Base-by-base conservation (phyloP, 1,140 invertebrate genomes). In the Nymphalis io region DNA sequence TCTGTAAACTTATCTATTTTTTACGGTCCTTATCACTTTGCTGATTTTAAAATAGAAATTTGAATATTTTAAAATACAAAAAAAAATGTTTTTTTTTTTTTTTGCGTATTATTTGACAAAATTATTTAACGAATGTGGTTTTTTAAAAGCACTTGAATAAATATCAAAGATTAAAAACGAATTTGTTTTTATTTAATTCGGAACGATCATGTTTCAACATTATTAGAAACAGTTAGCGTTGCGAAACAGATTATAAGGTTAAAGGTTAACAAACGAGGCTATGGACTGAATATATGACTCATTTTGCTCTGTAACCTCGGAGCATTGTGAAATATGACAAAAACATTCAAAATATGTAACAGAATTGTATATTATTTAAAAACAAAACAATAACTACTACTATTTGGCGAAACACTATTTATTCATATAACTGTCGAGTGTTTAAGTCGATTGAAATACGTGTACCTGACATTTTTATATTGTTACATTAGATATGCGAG, bases 201-300 rank as follows among this genome's bases (percentile, higher is more conserved):
- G 23, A 63, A 51, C 60, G 18, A 38, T 48, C 60, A 10, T 53
- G 48, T 63, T 63, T 63, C 60, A 51, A 33, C 40, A 51, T 62
- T 48, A n/a, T 51, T 63, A 33, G 48, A 51, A 51, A 51, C 46
- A 51, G 46, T 20, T 51, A 51, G 20, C 8, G 48, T 53, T 23
- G 48, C 48, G 48, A 21, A 2, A 21, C 18, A 53, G 11, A 1
- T 42, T 42, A 42, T 21, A 11, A 12, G 11, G 21, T 21, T 53
- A 53, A 53, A 53, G 21, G 48, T 53, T 53, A 21, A 53, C 20
- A 53, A 21, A 53, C 48, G 13, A 53, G 48, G 6, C 11, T 4
- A 5, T 10, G 11, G 1, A 10, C 2, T 46, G 6, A 46, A 46
- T 16, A 16, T 46, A n/a, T 46, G 10, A 33, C 11, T 42, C 11